These are phyloP conservation scores for Theocolax elegans DNA, from an alignment of 1,140 invertebrate genomes.

Conservation along the genomic window DNA sequence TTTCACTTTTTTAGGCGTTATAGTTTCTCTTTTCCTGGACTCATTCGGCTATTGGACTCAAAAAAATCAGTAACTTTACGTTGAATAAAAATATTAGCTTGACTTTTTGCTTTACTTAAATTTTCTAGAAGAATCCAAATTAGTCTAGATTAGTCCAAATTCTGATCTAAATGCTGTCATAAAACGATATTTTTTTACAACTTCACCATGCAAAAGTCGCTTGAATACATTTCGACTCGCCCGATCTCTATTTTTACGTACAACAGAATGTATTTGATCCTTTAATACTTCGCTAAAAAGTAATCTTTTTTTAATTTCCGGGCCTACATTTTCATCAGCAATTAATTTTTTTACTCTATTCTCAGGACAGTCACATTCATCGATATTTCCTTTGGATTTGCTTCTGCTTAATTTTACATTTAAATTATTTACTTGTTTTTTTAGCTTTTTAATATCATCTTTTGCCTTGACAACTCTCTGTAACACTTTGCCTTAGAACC, in stretches of 20 bases:
- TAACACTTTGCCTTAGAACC: too few relatives aligned
- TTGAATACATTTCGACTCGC: not conserved
- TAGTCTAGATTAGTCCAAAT: not conserved
- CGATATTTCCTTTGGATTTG: too few relatives aligned
- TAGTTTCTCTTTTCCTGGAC: conserved; percentile 59
- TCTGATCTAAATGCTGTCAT: not conserved
- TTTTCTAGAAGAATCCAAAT: not conserved
- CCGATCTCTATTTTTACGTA: not conserved
- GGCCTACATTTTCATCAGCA: not conserved
- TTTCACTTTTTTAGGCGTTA: conserved; percentile 63
- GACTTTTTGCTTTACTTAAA: not conserved
- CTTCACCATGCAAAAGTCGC: not conserved
- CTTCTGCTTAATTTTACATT: too few relatives aligned
- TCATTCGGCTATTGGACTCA: not conserved
- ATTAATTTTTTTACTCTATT: not conserved
- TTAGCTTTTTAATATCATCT: too few relatives aligned
- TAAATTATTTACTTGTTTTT: too few relatives aligned
- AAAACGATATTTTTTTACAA: conserved; percentile 1
- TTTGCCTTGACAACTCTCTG: too few relatives aligned
- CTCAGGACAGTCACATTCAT: too few relatives aligned
- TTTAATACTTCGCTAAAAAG: not conserved
- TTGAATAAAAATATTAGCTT: not conserved
- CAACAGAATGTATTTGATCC: not conserved
- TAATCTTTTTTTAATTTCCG: not conserved
- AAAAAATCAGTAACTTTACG: not conserved